These are phyloP conservation scores for Seriola aureovittata DNA, from an alignment of 2,113 vertebrate genomes.

Conservation along the genomic window DNA sequence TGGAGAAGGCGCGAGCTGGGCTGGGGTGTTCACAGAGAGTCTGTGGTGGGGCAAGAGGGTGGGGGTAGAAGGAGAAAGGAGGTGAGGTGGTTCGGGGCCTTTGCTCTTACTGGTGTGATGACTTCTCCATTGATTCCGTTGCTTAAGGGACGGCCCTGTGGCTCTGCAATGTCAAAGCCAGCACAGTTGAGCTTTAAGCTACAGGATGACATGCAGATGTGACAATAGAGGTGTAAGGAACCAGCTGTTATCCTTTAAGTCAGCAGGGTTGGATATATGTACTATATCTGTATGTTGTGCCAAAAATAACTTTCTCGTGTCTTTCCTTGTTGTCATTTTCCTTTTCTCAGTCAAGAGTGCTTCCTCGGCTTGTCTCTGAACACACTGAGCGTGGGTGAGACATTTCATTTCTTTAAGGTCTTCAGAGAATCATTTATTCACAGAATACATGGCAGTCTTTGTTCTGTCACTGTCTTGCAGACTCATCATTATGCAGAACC, in stretches of 20 bases:
- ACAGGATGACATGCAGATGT: constrained; percentile 1
- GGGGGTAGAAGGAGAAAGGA: constrained; percentile 23
- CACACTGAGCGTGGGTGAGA: background rate
- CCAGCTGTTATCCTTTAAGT: constrained; percentile 49
- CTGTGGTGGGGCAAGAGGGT: constrained; percentile 27
- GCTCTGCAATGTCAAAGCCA: constrained; percentile 27
- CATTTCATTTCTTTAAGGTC: background rate
- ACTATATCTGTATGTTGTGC: constrained; percentile 3
- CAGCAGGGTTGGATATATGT: constrained; percentile 18
- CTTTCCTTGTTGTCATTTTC: background rate
- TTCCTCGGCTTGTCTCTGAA: background rate
- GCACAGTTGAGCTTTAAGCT: constrained; percentile 32
- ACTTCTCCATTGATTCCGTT: constrained; percentile 37
- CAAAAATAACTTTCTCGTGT: constrained; percentile 9
- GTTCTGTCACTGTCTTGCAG: background rate
- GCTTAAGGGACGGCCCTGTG: constrained; percentile 20
- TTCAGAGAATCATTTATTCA: background rate
- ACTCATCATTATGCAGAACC: background rate
- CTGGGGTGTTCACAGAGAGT: constrained; percentile 48
- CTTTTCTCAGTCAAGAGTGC: background rate
- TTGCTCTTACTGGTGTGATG: constrained; percentile 48
- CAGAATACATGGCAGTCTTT: background rate
- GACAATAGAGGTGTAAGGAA: constrained; percentile 24
- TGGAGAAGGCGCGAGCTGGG: constrained; percentile 41
- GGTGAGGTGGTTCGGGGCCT: constrained; percentile 37